phyloP scores from a whole-genome alignment of 2,888 invertebrate genomes.

The Cerastis rubricosa region DNA sequence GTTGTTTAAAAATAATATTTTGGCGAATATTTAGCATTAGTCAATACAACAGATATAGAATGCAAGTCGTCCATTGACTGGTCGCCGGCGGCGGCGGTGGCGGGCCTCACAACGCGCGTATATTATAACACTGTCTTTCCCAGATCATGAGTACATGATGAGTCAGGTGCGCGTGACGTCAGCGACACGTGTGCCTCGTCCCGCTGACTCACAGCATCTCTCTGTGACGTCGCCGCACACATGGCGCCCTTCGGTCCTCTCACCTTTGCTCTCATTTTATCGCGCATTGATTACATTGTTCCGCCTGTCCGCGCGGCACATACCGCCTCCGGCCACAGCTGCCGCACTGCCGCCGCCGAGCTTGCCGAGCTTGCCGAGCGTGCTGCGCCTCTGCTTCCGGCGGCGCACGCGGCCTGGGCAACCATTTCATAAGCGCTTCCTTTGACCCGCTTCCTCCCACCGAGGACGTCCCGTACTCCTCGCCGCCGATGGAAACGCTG shows the following conservation, averaged over 20 bases:
- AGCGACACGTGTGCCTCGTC: conserved; percentile 82
- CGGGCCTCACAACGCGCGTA: conserved; percentile 43
- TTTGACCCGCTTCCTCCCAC: conserved; percentile 83
- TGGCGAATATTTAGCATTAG: conserved; percentile 14
- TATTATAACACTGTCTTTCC: conserved; percentile 67
- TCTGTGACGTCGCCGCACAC: conserved; percentile 78
- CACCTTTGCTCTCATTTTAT: conserved; percentile 77
- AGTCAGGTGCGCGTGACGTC: conserved; percentile 86
- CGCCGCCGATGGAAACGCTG: conserved; percentile 66
- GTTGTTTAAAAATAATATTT: conserved; percentile 8
- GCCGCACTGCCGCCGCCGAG: conserved; percentile 55
- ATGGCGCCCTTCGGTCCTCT: conserved; percentile 76
- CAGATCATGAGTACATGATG: conserved; percentile 77
- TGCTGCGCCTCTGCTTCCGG: conserved; percentile 85
- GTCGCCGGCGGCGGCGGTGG: conserved; percentile 29
- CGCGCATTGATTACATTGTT: conserved; percentile 72
- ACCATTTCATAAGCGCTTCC: conserved; percentile 86
- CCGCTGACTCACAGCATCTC: conserved; percentile 82
- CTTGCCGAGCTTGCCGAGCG: conserved; percentile 56
- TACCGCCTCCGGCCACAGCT: conserved; percentile 72
- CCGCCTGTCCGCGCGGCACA: conserved; percentile 65
- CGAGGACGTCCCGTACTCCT: conserved; percentile 68
- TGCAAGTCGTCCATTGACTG: conserved; percentile 44
- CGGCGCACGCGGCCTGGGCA: conserved; percentile 78
- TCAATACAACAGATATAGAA: conserved; percentile 39